Percentiles rank a stretch among this genome's conserved stretches.
These are phyloP conservation scores for Amphiprion ocellaris DNA, from an alignment of 2,113 vertebrate genomes.

Conservation along the genomic window DNA sequence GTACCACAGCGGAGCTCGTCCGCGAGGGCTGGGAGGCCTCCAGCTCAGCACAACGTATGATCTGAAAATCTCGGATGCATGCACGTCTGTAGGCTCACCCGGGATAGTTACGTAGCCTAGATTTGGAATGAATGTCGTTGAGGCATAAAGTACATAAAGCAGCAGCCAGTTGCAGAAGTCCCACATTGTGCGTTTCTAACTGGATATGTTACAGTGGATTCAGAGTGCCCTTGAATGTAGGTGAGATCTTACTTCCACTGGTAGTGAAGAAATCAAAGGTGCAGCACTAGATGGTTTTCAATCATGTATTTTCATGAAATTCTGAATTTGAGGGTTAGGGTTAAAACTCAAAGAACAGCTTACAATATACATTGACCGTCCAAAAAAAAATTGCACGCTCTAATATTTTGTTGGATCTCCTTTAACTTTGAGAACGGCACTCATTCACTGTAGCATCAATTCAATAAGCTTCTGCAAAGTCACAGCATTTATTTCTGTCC, in stretches of 20 bases:
- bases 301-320: too few species aligned
- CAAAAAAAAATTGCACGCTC: too few species aligned
- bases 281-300: too few species aligned
- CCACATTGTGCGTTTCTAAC: slow-evolving; percentile 8
- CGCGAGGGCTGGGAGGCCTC: slow-evolving; percentile 92
- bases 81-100: slow-evolving; percentile 90
- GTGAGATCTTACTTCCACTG: neutral
- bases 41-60: slow-evolving; percentile 96
- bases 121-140: slow-evolving; percentile 54
- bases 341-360: too few species aligned
- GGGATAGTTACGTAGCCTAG: slow-evolving; percentile 90
- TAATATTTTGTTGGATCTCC: too few species aligned
- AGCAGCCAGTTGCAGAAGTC: slow-evolving; percentile 49
- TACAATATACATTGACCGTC: too few species aligned
- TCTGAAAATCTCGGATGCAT: slow-evolving; percentile 91
- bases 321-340: too few species aligned
- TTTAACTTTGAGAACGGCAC: too few species aligned
- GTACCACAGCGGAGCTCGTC: slow-evolving; percentile 91
- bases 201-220: neutral
- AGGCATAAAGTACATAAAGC: slow-evolving; percentile 24
- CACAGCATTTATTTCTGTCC: too few species aligned
- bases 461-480: too few species aligned
- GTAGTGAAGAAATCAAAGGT: neutral
- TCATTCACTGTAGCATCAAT: too few species aligned
- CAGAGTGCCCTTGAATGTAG: neutral